Conservation (phyloP, 2,797 vertebrate genomes). For the Botia kubotai region DNA sequence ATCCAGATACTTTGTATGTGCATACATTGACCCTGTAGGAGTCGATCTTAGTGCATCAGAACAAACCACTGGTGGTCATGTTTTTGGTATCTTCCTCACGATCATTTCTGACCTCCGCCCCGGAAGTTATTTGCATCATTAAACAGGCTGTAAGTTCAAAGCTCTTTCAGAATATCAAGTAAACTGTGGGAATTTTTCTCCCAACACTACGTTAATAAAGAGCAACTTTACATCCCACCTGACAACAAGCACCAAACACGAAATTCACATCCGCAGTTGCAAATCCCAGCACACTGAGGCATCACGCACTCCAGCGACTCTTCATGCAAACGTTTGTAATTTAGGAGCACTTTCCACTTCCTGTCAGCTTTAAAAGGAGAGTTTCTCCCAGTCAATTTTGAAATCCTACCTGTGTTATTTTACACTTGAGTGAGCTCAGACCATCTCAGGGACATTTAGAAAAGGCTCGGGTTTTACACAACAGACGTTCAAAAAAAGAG, state of each 20-base stretch:
- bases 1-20: no score
- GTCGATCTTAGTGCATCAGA: no score
- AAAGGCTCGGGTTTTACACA: slow-evolving; percentile 2
- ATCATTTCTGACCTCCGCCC: not conserved
- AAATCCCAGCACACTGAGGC: not conserved
- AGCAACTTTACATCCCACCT: not conserved
- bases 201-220: not conserved
- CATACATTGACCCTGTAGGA: no score
- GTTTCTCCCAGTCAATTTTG: slow-evolving; percentile 36
- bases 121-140: not conserved
- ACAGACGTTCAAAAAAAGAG: not conserved
- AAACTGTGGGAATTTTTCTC: not conserved
- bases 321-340: slow-evolving; percentile 37
- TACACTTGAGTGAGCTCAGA: slow-evolving; percentile 42
- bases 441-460: slow-evolving; percentile 7
- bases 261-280: slow-evolving; percentile 13
- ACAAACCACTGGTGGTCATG: not conserved
- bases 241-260: not conserved
- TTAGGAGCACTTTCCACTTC: slow-evolving; percentile 42
- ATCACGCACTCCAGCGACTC: slow-evolving; percentile 23
- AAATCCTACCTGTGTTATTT: slow-evolving; percentile 49
- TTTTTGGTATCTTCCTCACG: not conserved
- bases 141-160: not conserved
- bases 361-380: slow-evolving; percentile 26
- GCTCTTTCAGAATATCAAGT: not conserved